Conservation (phyloP, 2,797 vertebrate genomes). For the Esox masquinongy region DNA sequence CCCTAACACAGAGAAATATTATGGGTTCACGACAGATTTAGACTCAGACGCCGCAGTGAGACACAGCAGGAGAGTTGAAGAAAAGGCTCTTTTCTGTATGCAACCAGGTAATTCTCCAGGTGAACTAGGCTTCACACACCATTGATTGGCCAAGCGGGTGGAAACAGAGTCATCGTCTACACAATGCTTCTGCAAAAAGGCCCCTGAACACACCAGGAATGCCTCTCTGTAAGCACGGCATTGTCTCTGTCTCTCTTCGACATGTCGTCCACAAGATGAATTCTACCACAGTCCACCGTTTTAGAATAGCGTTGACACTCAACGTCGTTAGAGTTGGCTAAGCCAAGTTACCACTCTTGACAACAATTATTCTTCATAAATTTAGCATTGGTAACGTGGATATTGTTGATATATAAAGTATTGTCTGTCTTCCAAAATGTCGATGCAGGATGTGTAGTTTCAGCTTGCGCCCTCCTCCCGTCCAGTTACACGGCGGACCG, state of each 20-base stretch:
- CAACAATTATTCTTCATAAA: background rate
- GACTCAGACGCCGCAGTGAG: constrained; percentile 57
- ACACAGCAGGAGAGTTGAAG: constrained; percentile 49
- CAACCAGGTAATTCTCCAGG: constrained; percentile 59
- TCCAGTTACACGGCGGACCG: constrained; percentile 31
- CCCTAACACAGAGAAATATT: too few species aligned
- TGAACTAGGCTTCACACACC: constrained; percentile 58
- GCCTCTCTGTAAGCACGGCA: constrained; percentile 39
- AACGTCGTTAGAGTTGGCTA: background rate
- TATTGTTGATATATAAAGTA: background rate
- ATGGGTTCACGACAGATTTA: constrained; percentile 50
- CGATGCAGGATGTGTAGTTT: background rate
- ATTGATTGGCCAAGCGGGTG: constrained; percentile 46
- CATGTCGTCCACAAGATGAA: constrained; percentile 41
- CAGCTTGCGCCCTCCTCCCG: constrained; percentile 37
- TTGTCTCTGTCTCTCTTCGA: constrained; percentile 32
- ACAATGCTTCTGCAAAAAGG: constrained; percentile 39
- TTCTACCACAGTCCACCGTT: background rate
- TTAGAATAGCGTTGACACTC: too few species aligned
- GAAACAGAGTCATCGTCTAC: constrained; percentile 54
- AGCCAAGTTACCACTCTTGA: background rate
- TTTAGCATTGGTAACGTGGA: background rate
- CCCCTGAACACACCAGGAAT: constrained; percentile 33
- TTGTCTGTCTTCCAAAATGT: background rate
- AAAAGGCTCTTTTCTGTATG: constrained; percentile 40